Percentiles rank a stretch among this genome's conserved stretches.
phyloP scores from a whole-genome alignment of 2,113 vertebrate genomes.

The Pogonocichla stellata region DNA sequence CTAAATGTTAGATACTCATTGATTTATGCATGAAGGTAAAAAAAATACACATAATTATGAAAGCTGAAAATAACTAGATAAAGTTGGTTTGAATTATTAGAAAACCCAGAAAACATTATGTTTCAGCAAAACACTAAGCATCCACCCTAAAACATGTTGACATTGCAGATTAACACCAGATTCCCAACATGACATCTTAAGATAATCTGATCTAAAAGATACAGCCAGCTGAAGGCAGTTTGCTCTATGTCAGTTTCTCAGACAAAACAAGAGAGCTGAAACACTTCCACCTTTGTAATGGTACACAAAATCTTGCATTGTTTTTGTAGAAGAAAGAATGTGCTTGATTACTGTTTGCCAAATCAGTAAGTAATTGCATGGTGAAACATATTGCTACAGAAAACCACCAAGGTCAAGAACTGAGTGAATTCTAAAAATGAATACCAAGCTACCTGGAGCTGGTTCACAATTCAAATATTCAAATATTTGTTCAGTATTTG shows the following conservation, averaged over 20 bases:
- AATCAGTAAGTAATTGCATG: constrained; percentile 2
- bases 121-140: not conserved
- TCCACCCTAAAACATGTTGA: not conserved
- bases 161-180: not conserved
- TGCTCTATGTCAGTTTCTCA: not conserved
- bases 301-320: not conserved
- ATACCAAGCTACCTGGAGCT: not conserved
- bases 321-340: not conserved
- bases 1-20: not conserved
- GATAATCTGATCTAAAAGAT: not conserved
- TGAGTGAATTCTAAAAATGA: constrained; percentile 1
- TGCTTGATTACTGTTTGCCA: not conserved
- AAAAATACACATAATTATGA: not conserved
- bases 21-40: not conserved
- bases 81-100: not conserved
- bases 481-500: no score
- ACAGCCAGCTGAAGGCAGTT: not conserved
- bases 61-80: constrained; percentile 7
- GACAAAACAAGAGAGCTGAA: not conserved
- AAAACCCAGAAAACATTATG: not conserved
- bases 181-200: not conserved
- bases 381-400: not conserved
- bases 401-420: not conserved
- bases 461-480: no score
- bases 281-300: not conserved